Conservation (phyloP, 37 sponge, comb jelly and placozoan species). For the Ianthella basta region DNA sequence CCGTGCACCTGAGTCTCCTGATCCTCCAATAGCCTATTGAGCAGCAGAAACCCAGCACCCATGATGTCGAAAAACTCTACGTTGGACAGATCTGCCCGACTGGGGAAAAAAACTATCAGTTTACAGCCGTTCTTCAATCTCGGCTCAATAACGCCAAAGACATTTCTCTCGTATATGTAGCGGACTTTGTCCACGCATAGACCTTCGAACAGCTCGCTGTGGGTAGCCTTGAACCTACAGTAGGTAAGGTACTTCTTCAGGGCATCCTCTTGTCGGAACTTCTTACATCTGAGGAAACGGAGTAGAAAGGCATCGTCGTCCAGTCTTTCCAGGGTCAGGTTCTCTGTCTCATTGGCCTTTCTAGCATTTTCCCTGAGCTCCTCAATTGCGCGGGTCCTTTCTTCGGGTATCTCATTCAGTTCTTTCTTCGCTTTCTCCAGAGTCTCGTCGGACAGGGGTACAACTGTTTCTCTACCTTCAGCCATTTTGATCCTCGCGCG, state of each 20-base stretch:
- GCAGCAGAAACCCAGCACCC: conserved; percentile 31
- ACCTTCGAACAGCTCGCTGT: conserved; percentile 35
- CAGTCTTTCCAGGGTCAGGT: not conserved
- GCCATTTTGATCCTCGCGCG: too few relatives aligned
- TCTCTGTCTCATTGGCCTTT: not conserved
- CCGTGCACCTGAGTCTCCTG: conserved; percentile 77
- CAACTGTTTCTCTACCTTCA: too few relatives aligned
- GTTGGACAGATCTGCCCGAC: not conserved
- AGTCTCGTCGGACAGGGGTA: not conserved
- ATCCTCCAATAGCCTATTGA: conserved; percentile 68
- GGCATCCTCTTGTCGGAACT: conserved; percentile 23
- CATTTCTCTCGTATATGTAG: not conserved
- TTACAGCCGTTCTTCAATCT: conserved; percentile 13
- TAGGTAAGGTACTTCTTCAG: conserved; percentile 11
- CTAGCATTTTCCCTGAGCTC: not conserved
- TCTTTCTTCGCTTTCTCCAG: conserved; percentile 11
- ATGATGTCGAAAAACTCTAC: not conserved
- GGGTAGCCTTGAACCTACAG: not conserved
- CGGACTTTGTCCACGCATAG: conserved; percentile 20
- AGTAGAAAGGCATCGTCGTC: conserved; percentile 27
- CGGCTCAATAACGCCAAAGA: not conserved
- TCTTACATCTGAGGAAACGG: conserved; percentile 19
- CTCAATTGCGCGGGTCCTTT: not conserved
- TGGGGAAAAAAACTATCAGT: not conserved
- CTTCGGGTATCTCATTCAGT: conserved; percentile 12